Percentiles rank a stretch among this genome's conserved stretches.
phyloP scores from a whole-genome alignment of 2,888 invertebrate species.

The Dendrolimus pini region DNA sequence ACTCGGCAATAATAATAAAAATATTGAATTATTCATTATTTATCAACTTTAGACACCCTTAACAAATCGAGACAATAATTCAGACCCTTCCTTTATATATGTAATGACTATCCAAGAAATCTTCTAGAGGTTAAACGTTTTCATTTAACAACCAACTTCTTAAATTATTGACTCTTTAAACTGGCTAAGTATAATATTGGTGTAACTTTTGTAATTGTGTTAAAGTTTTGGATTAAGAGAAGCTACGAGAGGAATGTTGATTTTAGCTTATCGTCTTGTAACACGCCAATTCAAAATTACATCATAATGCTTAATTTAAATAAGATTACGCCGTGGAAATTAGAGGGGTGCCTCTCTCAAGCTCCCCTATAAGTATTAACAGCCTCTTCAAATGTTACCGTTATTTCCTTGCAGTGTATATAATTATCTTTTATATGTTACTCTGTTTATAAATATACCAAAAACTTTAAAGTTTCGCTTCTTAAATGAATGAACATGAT shows the following conservation, averaged over 20 bases:
- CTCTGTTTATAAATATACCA: no score
- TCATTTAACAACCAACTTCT: neutral
- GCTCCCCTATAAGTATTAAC: no score
- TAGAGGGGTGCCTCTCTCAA: constrained; percentile 14
- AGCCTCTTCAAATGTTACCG: no score
- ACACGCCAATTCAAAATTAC: constrained; percentile 36
- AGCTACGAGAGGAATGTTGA: constrained; percentile 23
- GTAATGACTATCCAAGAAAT: neutral
- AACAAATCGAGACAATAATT: neutral
- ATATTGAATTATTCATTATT: neutral
- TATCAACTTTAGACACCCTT: no score
- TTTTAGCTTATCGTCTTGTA: constrained; percentile 34
- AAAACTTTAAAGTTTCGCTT: no score
- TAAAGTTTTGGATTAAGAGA: constrained; percentile 21
- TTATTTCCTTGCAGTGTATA: no score
- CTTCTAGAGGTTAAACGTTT: neutral
- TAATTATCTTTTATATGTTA: no score
- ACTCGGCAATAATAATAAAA: neutral
- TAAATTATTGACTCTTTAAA: constrained; percentile 9
- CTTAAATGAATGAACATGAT: no score
- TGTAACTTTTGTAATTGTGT: constrained; percentile 27
- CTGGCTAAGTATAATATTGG: constrained; percentile 11
- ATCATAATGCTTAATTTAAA: constrained; percentile 38
- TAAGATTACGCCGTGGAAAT: constrained; percentile 27
- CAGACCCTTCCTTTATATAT: neutral